Conservation (phyloP, 2,113 vertebrate species). For the Nesogale talazaci region DNA sequence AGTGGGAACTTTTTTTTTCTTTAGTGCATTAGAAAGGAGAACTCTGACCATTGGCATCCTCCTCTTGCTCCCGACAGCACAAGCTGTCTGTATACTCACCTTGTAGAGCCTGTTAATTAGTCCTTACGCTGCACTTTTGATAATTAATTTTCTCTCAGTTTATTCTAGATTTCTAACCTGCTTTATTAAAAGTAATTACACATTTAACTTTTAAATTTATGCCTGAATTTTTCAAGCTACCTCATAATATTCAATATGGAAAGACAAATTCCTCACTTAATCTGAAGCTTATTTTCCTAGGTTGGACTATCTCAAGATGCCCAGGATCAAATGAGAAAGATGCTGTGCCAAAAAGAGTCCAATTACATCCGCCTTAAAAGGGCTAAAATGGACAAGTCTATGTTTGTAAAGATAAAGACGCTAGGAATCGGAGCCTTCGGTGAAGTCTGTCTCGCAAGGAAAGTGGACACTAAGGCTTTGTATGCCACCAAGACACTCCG, state of each 20-base stretch:
- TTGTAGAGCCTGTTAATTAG: conserved; percentile 77
- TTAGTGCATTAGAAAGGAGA: conserved; percentile 43
- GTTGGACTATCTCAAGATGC: conserved; percentile 97
- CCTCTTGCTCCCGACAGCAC: conserved; percentile 45
- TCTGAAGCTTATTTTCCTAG: conserved; percentile 87
- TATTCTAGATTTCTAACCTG: conserved; percentile 80
- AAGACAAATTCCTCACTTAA: conserved; percentile 77
- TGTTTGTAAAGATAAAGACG: conserved; percentile 99
- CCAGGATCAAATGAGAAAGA: conserved; percentile 99
- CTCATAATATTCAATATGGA: conserved; percentile 63
- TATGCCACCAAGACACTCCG: conserved; percentile 99
- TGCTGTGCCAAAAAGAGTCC: conserved; percentile 98
- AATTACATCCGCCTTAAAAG: conserved; percentile 98
- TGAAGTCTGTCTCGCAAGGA: conserved; percentile 97
- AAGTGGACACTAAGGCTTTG: conserved; percentile 97
- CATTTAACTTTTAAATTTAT: conserved; percentile 78
- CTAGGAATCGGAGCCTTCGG: conserved; percentile 98
- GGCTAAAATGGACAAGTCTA: conserved; percentile 99
- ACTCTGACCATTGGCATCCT: conserved; percentile 26
- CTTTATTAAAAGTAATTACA: conserved; percentile 75
- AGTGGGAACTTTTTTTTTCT: neutral
- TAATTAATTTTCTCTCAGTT: conserved; percentile 77
- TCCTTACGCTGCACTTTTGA: conserved; percentile 69
- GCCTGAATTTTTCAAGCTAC: conserved; percentile 71
- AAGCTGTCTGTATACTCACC: conserved; percentile 78